Evolutionary conservation across 2,888 invertebrate genomes (phyloP).

Genomic region (Cybosia mesomella): DNA sequence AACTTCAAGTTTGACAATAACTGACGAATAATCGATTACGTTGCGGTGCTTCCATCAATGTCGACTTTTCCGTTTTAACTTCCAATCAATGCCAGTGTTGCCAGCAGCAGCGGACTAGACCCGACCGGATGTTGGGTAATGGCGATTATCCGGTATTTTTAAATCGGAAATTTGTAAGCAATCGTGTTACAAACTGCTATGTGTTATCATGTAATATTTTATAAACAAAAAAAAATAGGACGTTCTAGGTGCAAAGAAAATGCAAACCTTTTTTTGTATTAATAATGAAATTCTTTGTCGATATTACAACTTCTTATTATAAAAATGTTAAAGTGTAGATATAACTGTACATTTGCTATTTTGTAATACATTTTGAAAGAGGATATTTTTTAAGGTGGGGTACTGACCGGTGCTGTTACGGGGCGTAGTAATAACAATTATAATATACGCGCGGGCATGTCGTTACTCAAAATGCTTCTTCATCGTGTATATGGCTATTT

Average conservation of each 20-base stretch:
- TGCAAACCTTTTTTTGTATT: background rate
- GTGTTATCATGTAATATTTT: background rate
- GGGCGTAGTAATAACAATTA: no score
- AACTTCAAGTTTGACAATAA: slow-evolving; percentile 16
- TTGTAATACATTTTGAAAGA: background rate
- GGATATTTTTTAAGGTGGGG: background rate
- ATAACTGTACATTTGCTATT: background rate
- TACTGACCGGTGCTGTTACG: no score
- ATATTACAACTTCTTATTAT: slow-evolving; percentile 6
- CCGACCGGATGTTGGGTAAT: slow-evolving; percentile 62
- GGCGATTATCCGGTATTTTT: slow-evolving; percentile 63
- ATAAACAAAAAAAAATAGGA: slow-evolving; percentile 5
- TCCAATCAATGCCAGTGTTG: slow-evolving; percentile 39
- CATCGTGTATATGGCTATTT: no score
- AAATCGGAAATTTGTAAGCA: slow-evolving; percentile 57
- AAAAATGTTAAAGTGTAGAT: background rate
- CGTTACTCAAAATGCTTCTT: no score
- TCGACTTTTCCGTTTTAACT: slow-evolving; percentile 37
- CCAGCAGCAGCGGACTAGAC: slow-evolving; percentile 41
- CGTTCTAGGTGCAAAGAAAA: slow-evolving; percentile 12
- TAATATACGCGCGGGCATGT: no score
- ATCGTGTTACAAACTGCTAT: slow-evolving; percentile 29
- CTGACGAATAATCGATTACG: slow-evolving; percentile 32
- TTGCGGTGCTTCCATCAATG: slow-evolving; percentile 34
- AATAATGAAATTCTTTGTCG: background rate